A percentile compares a stretch with the other conserved stretches of the same genome.
Conservation (phyloP, 2,888 invertebrate genomes). For the Epinotia demarniana region DNA sequence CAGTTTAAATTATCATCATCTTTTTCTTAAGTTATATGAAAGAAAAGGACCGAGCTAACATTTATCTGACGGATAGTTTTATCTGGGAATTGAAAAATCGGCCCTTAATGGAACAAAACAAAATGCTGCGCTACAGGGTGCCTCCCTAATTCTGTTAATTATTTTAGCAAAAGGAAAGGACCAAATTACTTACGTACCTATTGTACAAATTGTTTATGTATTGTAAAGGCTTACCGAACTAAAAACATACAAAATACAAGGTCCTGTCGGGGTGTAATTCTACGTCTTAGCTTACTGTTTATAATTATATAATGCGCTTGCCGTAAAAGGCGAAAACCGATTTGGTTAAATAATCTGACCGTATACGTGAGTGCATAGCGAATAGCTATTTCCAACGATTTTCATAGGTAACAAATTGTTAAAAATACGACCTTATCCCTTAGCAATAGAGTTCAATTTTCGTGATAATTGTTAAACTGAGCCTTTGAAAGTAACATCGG, state of each 20-base stretch:
- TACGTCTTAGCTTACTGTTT: constrained; percentile 4
- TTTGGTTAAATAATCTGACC: constrained; percentile 35
- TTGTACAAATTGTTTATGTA: too few species aligned
- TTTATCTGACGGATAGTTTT: too few species aligned
- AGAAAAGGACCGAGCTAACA: too few species aligned
- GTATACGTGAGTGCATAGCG: constrained; percentile 21
- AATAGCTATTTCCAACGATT: constrained; percentile 22
- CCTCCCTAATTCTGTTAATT: background rate
- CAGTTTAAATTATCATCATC: too few species aligned
- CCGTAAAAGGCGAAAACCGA: constrained; percentile 31
- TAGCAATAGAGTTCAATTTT: background rate
- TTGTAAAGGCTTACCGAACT: background rate
- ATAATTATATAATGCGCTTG: background rate
- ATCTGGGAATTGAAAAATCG: too few species aligned
- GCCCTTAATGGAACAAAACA: too few species aligned
- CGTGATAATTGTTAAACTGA: background rate
- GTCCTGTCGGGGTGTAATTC: background rate
- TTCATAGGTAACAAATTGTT: background rate
- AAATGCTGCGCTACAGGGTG: too few species aligned
- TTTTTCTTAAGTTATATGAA: too few species aligned
- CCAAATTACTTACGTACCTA: background rate
- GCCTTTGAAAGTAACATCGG: background rate
- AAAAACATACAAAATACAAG: background rate
- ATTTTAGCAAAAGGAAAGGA: background rate
- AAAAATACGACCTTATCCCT: background rate